phyloP scores from a whole-genome alignment of 2,113 vertebrate species.

The Lutjanus erythropterus region DNA sequence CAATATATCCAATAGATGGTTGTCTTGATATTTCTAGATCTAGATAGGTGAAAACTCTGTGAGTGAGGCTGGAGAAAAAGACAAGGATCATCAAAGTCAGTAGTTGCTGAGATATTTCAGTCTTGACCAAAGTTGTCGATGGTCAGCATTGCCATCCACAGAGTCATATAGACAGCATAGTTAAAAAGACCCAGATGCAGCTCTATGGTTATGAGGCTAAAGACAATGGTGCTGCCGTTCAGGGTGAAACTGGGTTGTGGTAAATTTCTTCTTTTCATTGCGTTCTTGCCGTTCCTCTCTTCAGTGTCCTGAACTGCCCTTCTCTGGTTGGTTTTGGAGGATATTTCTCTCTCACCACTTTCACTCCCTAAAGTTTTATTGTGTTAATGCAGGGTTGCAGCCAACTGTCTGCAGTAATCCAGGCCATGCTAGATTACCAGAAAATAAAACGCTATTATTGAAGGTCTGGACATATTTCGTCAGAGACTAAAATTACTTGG shows the following conservation, averaged over 20 bases:
- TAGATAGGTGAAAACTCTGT: background rate
- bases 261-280: background rate
- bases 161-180: background rate
- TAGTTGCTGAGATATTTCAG: background rate
- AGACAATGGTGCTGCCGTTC: background rate
- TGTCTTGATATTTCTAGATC: background rate
- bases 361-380: slow-evolving; percentile 56
- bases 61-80: background rate
- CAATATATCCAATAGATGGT: background rate
- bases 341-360: slow-evolving; percentile 56
- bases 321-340: slow-evolving; percentile 36
- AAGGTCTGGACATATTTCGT: slow-evolving; percentile 61
- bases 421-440: slow-evolving; percentile 65
- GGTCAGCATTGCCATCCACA: background rate
- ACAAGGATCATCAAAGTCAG: background rate
- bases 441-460: slow-evolving; percentile 71
- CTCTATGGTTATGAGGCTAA: background rate
- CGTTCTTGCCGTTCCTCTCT: background rate
- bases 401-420: slow-evolving; percentile 62
- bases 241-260: background rate
- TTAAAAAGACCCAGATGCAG: background rate
- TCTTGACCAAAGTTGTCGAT: background rate
- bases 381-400: slow-evolving; percentile 64
- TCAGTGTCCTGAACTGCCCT: slow-evolving; percentile 62
- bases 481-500: slow-evolving; percentile 70